Evolutionary conservation across 1,140 invertebrate species (phyloP), one percentile per base, ranked within the genome.

Genomic region (Pseudomyrmex flavicornis): DNA sequence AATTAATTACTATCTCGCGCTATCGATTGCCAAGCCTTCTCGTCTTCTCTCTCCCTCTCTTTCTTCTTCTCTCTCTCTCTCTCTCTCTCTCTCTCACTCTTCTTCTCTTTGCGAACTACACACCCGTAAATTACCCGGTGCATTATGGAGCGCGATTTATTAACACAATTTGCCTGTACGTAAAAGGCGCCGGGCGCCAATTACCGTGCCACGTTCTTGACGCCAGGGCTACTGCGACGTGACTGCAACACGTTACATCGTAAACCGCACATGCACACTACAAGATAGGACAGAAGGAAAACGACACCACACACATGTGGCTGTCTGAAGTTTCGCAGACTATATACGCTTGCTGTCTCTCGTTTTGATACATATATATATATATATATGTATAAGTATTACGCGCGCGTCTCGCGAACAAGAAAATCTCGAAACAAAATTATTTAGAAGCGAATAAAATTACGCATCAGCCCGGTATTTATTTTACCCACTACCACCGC

Each of bases 151-250:
- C 79, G 22, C 65, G 62, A 86, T 83, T 89, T 88, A 87, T 89
- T 88, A 85, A 88, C 83, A 86, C 76, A 85, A 89, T 89, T 88
- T 86, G 52, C 46, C 76, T 65, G n/a, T 20, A 61, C 59, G 66
- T 61, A 75, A 74, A 79, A 76, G 63, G 69, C 74, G 77, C 68
- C 69, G 82, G 62, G 44, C 72, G 85, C 68, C 85, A 85, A 85
- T 89, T 88, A 89, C 74, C 22, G 13, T 56, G 56, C 68, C 58
- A 46, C 61, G 69, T 75, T 74, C 70, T 75, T 70, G 84, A 70
- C 84, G 56, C 48, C 59, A 50, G 20, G 44, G 66, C 52, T 79
- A 66, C 73, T 79, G 48, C 83, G 44, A 75, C 63, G 63, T 61
- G 66, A 68, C 63, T 79, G 46, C 74, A 70, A 61, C 77, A 74